phyloP scores from a whole-genome alignment of 2,113 vertebrate genomes.

The Triplophysa siluroides region DNA sequence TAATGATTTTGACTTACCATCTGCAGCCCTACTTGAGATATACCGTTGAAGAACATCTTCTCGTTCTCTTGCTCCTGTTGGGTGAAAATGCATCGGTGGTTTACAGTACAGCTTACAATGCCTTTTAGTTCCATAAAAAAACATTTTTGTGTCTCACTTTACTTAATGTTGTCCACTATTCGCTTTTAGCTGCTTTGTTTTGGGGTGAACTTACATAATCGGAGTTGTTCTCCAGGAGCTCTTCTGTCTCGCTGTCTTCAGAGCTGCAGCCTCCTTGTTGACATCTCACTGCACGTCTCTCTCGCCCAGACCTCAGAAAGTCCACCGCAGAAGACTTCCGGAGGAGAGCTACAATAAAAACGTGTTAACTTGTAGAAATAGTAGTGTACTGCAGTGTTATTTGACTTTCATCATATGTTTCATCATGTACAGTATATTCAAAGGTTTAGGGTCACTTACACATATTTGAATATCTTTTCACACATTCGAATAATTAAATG shows the following conservation, averaged over 20 bases:
- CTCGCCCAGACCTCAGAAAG: constrained; percentile 63
- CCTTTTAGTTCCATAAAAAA: neutral
- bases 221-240: constrained; percentile 52
- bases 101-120: neutral
- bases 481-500: no score
- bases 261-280: constrained; percentile 63
- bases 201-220: constrained; percentile 64
- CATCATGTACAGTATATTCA: no score
- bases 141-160: neutral
- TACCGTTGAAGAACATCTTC: constrained; percentile 41
- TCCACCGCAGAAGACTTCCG: constrained; percentile 62
- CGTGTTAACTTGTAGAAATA: no score
- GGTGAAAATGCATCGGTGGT: neutral
- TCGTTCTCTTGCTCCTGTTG: constrained; percentile 51
- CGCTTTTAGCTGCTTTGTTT: neutral
- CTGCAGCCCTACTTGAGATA: constrained; percentile 37
- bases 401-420: no score
- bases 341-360: constrained; percentile 61
- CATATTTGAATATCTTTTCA: no score
- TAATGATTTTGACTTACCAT: constrained; percentile 40
- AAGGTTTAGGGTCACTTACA: no score
- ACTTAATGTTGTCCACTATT: neutral
- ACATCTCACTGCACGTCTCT: constrained; percentile 62
- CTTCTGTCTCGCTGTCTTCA: constrained; percentile 64
- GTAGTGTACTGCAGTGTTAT: no score